These are phyloP conservation scores for Drosophila monieri DNA, from an alignment of 2,888 invertebrate genomes.

Conservation along the genomic window DNA sequence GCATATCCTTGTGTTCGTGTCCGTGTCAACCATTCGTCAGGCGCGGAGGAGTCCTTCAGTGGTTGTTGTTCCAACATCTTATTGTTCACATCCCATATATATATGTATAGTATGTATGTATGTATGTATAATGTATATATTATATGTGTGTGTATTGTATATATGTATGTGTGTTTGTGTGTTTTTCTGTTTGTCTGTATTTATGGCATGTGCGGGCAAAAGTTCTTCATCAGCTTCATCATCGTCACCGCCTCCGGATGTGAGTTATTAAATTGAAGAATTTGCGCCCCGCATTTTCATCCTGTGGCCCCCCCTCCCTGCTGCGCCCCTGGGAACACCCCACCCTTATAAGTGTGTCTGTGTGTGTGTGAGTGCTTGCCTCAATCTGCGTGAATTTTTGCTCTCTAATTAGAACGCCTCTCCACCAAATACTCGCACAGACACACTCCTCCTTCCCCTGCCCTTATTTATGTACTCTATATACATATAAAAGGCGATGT, in stretches of 20 bases:
- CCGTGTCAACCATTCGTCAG: conserved; percentile 79
- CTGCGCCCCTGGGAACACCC: background rate
- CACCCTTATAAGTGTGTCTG: conserved; percentile 41
- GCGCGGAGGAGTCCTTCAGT: conserved; percentile 55
- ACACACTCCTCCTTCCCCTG: background rate
- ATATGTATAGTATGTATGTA: background rate
- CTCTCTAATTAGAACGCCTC: conserved; percentile 79
- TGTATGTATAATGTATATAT: background rate
- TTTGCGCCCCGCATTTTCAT: conserved; percentile 63
- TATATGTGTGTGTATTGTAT: background rate
- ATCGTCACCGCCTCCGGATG: conserved; percentile 70
- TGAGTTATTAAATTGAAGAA: conserved; percentile 80
- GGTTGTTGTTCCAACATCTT: conserved; percentile 55
- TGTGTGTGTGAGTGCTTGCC: conserved; percentile 39
- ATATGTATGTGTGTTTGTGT: conserved; percentile 5
- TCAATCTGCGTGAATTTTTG: conserved; percentile 72
- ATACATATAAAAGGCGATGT: conserved; percentile 13
- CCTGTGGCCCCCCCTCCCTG: background rate
- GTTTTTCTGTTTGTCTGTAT: background rate
- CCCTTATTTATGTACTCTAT: conserved; percentile 1
- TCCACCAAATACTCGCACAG: conserved; percentile 49
- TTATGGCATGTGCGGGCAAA: conserved; percentile 9
- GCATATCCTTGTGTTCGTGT: conserved; percentile 17
- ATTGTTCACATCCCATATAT: conserved; percentile 39
- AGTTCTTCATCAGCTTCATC: conserved; percentile 32